Base-by-base conservation (phyloP, 2,797 vertebrate genomes). In the Lepilemur ruficaudatus region DNA sequence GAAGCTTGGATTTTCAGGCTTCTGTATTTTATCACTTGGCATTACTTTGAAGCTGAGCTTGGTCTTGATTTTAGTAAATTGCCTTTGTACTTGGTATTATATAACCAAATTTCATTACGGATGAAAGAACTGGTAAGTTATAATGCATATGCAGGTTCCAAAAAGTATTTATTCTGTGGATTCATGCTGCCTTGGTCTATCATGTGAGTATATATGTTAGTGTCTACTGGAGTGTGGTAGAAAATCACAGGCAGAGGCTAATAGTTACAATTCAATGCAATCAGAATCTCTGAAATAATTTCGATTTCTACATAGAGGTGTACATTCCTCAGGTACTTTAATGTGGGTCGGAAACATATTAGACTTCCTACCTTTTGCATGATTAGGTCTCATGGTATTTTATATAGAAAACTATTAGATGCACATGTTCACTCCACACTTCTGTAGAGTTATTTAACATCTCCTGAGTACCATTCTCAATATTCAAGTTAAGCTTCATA, bases 61-160 rank as follows among this genome's bases (percentile, higher is more conserved):
- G 55, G 65, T 93, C 87, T 95, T 93, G 46, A 94, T 95, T 96
- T 93, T 90, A 95, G 86, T 81, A 35, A 93, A 90, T 93, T 84
- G 89, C 63, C 55, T 96, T 92, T 95, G 35, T 88, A 90, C 15
- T 70, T 93, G 48, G 32, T 75, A 63, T 95, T 89, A 76, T 76
- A 80, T 76, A 89, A 82, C 20, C 43, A 84, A 88, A 94, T 94
- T 94, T 92, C 46, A 88, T 96, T 88, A 67, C 82, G 80, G 61
- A 59, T 85, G 7, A 95, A 89, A 96, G 69, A 94, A 59, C 50
- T 93, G 63, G 55, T 85, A 96, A 92, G 75, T 87, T 85, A 78
- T 63, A 90, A 93, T 96, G 30, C 22, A 55, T 38, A 73, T 82
- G 17, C 17, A 85, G 35, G 2, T 92, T 97, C 67, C 85, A 94